phyloP scores from a whole-genome alignment of 2,113 vertebrate genomes.

The Serilophus lunatus region DNA sequence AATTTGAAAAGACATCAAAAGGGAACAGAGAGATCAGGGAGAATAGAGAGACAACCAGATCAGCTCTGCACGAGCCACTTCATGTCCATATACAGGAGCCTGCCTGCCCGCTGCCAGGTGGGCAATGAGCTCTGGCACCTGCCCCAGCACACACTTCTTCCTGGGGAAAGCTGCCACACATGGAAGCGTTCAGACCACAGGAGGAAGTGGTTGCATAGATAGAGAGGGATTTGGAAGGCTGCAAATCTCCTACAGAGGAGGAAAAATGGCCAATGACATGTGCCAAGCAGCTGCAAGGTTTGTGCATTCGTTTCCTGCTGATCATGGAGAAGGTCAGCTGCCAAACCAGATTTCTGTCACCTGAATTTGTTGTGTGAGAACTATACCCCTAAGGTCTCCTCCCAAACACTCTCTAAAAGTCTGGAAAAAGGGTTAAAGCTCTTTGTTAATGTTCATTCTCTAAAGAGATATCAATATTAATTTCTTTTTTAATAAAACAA shows the following conservation, averaged over 20 bases:
- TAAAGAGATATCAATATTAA: background rate
- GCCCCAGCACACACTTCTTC: accelerated
- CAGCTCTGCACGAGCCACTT: accelerated
- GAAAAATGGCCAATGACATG: background rate
- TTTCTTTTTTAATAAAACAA: background rate
- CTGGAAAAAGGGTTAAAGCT: background rate
- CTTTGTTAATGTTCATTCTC: background rate
- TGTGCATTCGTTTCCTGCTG: background rate
- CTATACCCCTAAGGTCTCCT: background rate
- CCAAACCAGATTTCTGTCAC: background rate
- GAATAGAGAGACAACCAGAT: background rate
- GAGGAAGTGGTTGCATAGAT: background rate
- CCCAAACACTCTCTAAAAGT: background rate
- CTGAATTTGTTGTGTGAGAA: background rate
- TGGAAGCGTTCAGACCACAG: background rate
- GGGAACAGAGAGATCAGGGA: background rate
- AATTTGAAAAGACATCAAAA: background rate
- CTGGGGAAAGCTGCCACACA: accelerated
- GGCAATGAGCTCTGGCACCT: accelerated
- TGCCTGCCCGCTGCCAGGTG: background rate
- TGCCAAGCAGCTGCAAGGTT: background rate
- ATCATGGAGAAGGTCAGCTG: background rate
- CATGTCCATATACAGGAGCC: background rate
- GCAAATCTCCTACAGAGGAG: background rate
- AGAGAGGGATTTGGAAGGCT: background rate